Percentiles rank a stretch among this genome's conserved stretches.
phyloP scores from a whole-genome alignment of 2,113 vertebrate species.

The Ophiodon elongatus region DNA sequence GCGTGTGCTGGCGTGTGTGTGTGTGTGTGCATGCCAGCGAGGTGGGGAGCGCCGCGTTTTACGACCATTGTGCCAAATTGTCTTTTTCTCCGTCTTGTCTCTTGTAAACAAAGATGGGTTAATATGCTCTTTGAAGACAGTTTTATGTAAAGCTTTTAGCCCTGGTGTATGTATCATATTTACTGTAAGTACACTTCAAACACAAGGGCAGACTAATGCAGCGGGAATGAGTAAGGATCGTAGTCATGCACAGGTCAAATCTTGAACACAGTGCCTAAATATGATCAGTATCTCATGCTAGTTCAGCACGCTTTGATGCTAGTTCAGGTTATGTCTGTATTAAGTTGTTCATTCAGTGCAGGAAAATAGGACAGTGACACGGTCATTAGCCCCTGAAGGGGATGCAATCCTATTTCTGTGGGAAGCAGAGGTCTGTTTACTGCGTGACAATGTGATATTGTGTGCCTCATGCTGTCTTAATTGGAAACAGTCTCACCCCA shows the following conservation, averaged over 20 bases:
- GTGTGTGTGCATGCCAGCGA: conserved; percentile 63
- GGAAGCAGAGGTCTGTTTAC: conserved; percentile 79
- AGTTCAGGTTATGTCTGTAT: conserved; percentile 55
- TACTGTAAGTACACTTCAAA: conserved; percentile 89
- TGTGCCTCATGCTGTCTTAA: conserved; percentile 80
- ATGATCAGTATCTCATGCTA: conserved; percentile 78
- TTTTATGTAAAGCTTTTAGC: conserved; percentile 91
- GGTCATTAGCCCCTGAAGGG: conserved; percentile 67
- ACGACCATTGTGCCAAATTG: conserved; percentile 85
- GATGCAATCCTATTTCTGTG: conserved; percentile 76
- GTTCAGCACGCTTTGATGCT: conserved; percentile 51
- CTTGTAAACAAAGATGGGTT: conserved; percentile 90
- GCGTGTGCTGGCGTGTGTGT: conserved; percentile 63
- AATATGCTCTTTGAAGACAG: conserved; percentile 87
- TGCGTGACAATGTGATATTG: conserved; percentile 83
- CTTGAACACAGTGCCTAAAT: conserved; percentile 68
- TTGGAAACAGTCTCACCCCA: conserved; percentile 81
- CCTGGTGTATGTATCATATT: conserved; percentile 89
- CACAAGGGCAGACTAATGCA: conserved; percentile 77
- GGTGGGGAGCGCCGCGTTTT: conserved; percentile 76
- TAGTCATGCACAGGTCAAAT: conserved; percentile 79
- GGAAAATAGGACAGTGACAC: conserved; percentile 67
- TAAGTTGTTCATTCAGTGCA: conserved; percentile 49
- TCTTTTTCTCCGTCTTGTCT: conserved; percentile 83
- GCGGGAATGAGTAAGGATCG: conserved; percentile 71